Percentiles rank a stretch among this genome's conserved stretches.
Conservation (phyloP, 2,888 invertebrate genomes). For the Pyrrhia umbra region DNA sequence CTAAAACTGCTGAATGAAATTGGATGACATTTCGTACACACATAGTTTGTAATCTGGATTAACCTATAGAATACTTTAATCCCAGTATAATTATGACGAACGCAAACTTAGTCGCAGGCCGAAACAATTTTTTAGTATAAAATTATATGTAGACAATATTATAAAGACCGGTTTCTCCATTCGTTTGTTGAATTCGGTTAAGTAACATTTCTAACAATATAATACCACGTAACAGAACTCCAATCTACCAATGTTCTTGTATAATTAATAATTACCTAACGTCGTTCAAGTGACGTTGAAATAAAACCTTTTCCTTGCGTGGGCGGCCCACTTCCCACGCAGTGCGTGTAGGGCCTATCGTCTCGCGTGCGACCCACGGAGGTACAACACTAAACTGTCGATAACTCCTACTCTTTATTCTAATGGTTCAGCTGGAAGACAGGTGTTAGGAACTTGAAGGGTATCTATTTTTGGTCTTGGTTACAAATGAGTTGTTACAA, state of each 20-base stretch:
- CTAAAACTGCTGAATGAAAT: too few species aligned
- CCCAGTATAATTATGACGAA: too few species aligned
- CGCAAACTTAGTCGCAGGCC: too few species aligned
- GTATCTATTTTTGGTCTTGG: too few species aligned
- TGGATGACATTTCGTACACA: too few species aligned
- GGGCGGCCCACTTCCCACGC: slow-evolving; percentile 32
- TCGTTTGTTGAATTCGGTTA: too few species aligned
- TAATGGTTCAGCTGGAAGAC: not conserved
- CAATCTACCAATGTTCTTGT: slow-evolving; percentile 13
- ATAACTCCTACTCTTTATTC: slow-evolving; percentile 19
- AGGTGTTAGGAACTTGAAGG: not conserved
- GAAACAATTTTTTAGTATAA: too few species aligned
- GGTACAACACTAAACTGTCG: not conserved
- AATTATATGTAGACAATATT: too few species aligned
- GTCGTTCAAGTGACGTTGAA: slow-evolving; percentile 18
- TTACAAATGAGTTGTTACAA: too few species aligned
- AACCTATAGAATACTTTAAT: too few species aligned
- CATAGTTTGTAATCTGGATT: too few species aligned
- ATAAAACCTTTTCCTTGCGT: slow-evolving; percentile 26
- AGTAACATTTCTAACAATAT: not conserved
- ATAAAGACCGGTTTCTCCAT: too few species aligned
- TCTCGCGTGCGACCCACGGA: slow-evolving; percentile 18
- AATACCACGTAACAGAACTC: not conserved
- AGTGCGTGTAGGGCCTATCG: not conserved
- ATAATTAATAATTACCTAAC: slow-evolving; percentile 34